Evolutionary conservation across 2,797 vertebrate genomes (phyloP), one percentile per base, ranked within the genome.

Genomic region (Tokudaia tokunoshimensis): DNA sequence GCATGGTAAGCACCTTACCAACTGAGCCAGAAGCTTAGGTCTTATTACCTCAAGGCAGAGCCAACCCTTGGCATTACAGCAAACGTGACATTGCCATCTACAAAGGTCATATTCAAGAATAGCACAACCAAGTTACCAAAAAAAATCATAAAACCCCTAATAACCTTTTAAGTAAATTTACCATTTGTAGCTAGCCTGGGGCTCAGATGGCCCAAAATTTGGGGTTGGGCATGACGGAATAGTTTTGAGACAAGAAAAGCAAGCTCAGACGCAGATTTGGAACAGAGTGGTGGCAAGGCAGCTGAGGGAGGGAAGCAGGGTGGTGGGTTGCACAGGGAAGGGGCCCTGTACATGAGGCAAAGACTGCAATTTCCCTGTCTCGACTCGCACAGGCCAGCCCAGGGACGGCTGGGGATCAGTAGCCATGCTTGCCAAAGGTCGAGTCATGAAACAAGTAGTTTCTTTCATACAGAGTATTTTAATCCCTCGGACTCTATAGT

Each of bases 391-490:
- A 81, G 90, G 65, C 92, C 75, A 92, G 79, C 34, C 85, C 63
- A 61, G 80, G 82, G 85, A 61, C 17, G 3, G 78, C 78, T 78
- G 31, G 76, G 41, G 47, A 96, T 83, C 59, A 76, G 88, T 55
- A 44, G 89, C 91, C 92, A 26, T 79, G 91, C 93, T 92, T 89
- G 96, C 94, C 90, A 94, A 94, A 97, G 94, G 96, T 91, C 74
- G 61, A 94, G 95, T 95, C 24, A 14, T 82, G 92, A 94, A 91
- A 97, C 92, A 96, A 97, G 94, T 82, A 57, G 78, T 94, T 96
- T 96, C 97, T 97, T 98, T 96, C 95, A 98, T 81, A 67, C 65
- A 76, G 95, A 75, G 72, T 95, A 97, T 97, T 96, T 97, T 96
- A 95, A 97, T 95, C 95, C 95, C 81, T 94, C 47, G 96, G 96